A percentile compares a stretch with the other conserved stretches of the same genome.
phyloP scores from a whole-genome alignment of 23 tunicate species.

The Trididemnum clinides region DNA sequence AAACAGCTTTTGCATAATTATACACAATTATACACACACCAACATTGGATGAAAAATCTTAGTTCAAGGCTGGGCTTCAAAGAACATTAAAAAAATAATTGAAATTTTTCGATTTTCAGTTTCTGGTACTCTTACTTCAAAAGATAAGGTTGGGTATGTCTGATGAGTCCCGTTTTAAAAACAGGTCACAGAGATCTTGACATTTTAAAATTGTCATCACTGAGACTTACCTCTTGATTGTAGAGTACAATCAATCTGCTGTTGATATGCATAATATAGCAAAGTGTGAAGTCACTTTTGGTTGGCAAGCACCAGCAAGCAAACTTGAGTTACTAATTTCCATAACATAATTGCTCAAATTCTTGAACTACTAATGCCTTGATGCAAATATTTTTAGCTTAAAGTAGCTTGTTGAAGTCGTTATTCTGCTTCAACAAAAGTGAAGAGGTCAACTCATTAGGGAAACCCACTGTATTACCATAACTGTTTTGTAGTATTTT shows the following conservation, averaged over 20 bases:
- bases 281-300: neutral
- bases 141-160: neutral
- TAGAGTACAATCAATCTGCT: neutral
- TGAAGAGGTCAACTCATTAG: neutral
- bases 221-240: neutral
- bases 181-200: neutral
- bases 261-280: constrained; percentile 22
- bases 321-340: constrained; percentile 44
- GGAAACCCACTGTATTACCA: neutral
- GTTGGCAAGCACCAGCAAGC: constrained; percentile 1
- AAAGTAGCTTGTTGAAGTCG: neutral
- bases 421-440: neutral
- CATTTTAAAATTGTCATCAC: neutral
- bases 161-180: neutral
- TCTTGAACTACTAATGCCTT: neutral
- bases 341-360: neutral
- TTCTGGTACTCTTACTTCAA: neutral
- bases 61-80: neutral
- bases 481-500: neutral
- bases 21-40: constrained; percentile 52
- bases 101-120: constrained; percentile 14
- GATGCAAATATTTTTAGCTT: neutral
- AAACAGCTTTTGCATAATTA: constrained; percentile 17
- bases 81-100: neutral
- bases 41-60: neutral